phyloP scores from a whole-genome alignment of 2,113 vertebrate genomes.

The Strigops habroptila region DNA sequence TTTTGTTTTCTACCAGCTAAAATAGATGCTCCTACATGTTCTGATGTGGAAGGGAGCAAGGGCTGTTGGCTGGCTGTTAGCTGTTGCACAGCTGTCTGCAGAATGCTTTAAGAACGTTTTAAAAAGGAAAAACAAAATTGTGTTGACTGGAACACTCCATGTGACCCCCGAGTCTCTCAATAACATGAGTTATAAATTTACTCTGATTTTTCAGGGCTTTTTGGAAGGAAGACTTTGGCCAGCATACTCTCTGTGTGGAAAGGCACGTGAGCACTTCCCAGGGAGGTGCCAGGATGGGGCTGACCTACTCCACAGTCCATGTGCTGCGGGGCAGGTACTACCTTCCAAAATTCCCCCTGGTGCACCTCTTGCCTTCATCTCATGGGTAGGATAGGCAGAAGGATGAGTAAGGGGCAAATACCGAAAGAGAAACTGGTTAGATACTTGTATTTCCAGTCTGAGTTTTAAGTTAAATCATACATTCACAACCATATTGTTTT shows the following conservation, averaged over 20 bases:
- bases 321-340: rapidly evolving
- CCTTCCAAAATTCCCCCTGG: not conserved
- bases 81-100: constrained; percentile 2
- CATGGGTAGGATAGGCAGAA: rapidly evolving
- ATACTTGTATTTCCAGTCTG: not conserved
- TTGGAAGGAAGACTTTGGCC: not conserved
- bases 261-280: not conserved
- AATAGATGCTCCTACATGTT: constrained; percentile 23
- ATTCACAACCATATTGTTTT: rapidly evolving
- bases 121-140: constrained; percentile 23
- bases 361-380: not conserved
- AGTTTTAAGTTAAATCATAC: not conserved
- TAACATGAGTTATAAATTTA: not conserved
- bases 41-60: not conserved
- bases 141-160: constrained; percentile 21
- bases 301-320: not conserved
- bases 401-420: not conserved
- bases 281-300: not conserved
- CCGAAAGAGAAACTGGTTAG: not conserved
- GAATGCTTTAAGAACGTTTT: not conserved
- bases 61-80: not conserved
- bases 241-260: not conserved
- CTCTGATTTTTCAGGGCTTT: not conserved
- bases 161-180: not conserved
- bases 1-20: constrained; percentile 7